Conservation (phyloP, 2,797 vertebrate species). For the Pseudocheirus occidentalis region DNA sequence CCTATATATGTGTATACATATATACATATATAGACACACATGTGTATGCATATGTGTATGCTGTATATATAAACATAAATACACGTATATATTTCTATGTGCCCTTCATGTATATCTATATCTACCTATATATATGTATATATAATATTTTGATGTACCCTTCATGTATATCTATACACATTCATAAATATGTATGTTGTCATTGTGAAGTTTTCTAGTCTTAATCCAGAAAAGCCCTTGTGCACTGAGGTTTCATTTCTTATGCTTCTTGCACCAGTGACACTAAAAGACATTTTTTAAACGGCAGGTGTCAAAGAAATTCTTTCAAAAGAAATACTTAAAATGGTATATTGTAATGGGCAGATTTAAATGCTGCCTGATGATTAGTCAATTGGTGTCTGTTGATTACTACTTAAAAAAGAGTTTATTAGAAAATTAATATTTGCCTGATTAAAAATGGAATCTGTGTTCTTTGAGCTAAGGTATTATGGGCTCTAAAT, state of each 20-base stretch:
- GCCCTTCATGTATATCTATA: too few relatives aligned
- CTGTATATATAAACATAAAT: too few relatives aligned
- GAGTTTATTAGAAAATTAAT: neutral
- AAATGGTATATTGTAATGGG: neutral
- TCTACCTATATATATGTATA: too few relatives aligned
- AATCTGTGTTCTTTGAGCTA: neutral
- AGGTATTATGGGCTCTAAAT: neutral
- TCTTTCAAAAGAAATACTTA: neutral
- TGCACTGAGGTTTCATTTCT: neutral
- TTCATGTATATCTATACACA: too few relatives aligned
- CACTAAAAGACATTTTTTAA: too few relatives aligned
- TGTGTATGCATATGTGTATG: too few relatives aligned
- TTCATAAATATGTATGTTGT: neutral
- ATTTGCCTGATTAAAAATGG: neutral
- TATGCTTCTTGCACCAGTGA: neutral
- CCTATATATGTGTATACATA: too few relatives aligned
- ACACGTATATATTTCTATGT: too few relatives aligned
- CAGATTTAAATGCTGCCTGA: neutral
- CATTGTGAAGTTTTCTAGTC: neutral
- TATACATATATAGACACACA: too few relatives aligned
- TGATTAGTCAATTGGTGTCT: neutral
- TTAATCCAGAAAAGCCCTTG: neutral
- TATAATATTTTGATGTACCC: too few relatives aligned
- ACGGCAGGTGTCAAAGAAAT: neutral
- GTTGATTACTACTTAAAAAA: neutral